phyloP scores from a whole-genome alignment of 1,140 invertebrate genomes.

The Charaxes varanes region DNA sequence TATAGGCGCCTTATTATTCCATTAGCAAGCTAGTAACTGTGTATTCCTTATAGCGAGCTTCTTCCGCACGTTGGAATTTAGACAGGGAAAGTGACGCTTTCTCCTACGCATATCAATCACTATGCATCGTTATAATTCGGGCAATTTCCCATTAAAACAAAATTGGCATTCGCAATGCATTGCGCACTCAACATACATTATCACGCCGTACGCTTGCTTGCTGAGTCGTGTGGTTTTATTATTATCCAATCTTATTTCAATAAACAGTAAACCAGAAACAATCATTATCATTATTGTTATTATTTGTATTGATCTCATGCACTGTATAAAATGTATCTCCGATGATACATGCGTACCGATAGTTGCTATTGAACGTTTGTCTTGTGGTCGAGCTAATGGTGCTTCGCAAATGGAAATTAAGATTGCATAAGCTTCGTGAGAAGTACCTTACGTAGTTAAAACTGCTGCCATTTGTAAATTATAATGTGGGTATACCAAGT shows the following conservation, averaged over 20 bases:
- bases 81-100: constrained; percentile 47
- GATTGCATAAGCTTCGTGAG: constrained; percentile 1
- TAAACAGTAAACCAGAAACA: constrained; percentile 13
- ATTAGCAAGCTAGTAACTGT: constrained; percentile 36
- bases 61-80: constrained; percentile 37
- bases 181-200: constrained; percentile 37
- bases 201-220: constrained; percentile 59
- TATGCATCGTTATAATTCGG: constrained; percentile 21
- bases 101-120: constrained; percentile 28
- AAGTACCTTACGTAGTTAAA: neutral
- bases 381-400: neutral
- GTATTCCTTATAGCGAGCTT: constrained; percentile 28
- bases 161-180: constrained; percentile 60
- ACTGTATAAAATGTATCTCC: neutral
- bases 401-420: neutral
- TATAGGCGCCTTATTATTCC: constrained; percentile 33
- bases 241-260: constrained; percentile 40
- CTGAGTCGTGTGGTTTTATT: constrained; percentile 45
- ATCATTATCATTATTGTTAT: constrained; percentile 6
- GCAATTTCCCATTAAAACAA: constrained; percentile 24
- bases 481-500: neutral
- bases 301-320: constrained; percentile 15
- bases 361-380: constrained; percentile 3
- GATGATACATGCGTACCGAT: neutral
- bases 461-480: neutral